Base-by-base conservation (phyloP, 1,140 invertebrate genomes). In the Stenopsyche tienmushanensis region DNA sequence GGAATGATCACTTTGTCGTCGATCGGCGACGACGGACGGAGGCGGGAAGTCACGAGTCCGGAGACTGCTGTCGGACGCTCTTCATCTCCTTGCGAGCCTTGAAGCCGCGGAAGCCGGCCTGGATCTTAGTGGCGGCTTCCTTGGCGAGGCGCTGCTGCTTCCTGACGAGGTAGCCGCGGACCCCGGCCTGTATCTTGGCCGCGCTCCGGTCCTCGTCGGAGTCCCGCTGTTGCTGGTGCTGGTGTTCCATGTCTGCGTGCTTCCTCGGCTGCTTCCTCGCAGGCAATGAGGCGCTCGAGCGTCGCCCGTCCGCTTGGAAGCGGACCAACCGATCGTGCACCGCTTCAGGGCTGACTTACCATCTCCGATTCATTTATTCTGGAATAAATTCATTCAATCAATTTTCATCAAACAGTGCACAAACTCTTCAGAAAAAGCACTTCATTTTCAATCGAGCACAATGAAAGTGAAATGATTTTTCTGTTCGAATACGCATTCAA, bases 161-260 rank as follows among this genome's bases (percentile, higher is more conserved):
- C 17, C 89, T 75, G 3, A 86, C 85, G n/a, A 89, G 76, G 72
- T 85, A 90, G n/a, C 88, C 88, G 0, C 88, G 78, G 15, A 90
- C 80, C 2, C 86, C 84, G 0, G 89, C 88, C 73, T 92, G 90
- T 65, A 92, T 92, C 76, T 88, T 90, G 1, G 86, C 85, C 0
- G 88, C 88, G 21, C 85, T 86, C 50, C 82, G 83, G 71, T 88
- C 84, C 70, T 85, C 82, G 20, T 84, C 67, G 18, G 71, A 65
- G 3, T 66, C 26, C 17, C 24, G 29, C 2, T 34, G 26, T 18
- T 49, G 39, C 18, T 53, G 17, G 1, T 20, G n/a, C 26, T 54
- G 50, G 20, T 44, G 50, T 15, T 69, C 59, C 64, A 64, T 67
- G 53, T 18, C 60, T 5, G 55, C 44, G 44, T 47, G 10, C n/a